Evolutionary conservation across 1,140 invertebrate genomes (phyloP), one percentile per base, ranked within the genome.

Genomic region (Dinothrombium tinctorium): DNA sequence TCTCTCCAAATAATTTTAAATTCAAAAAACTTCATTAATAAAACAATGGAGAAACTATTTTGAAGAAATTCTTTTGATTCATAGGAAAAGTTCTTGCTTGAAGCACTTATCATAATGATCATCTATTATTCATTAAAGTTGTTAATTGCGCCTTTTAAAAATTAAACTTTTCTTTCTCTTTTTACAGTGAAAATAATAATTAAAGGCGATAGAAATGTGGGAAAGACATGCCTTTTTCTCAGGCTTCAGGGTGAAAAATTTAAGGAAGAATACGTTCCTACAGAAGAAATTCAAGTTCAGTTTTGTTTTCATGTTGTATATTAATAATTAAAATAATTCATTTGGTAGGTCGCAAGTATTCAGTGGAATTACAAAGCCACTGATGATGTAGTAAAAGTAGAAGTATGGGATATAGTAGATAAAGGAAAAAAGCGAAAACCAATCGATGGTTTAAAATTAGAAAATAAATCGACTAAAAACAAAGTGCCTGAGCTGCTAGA

Each of bases 341-440:
- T 50, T 52, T 9, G 48, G n/a, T 33, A 72, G 68, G 72, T 74
- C 17, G 73, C 83, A n/a, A 84, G 77, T 53, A 94, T 95, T 53
- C 80, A 90, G 49, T 96, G 87, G 89, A 87, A 79, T 56, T 94
- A 94, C 56, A 89, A 90, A 59, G 77, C 81, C 14, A 84, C 80
- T 12, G 87, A 94, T 61, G 86, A 92, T 60, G 69, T 95, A 48
- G 86, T 96, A 1, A 96, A 95, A 65, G 51, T 95, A 4, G 89
- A 95, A 65, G 80, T 96, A 1, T 95, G 89, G 89, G 89, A 96
- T 62, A 82, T 95, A 17, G 87, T 94, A 8, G 89, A 95, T 62
- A 74, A 81, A 57, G 83, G 79, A 2, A 69, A 75, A 56, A 80
- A 77, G 60, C 71, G 74, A 59, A 69, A 75, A 6, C 22, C 73